phyloP scores from a whole-genome alignment of 2,113 vertebrate species.

The Calypte anna region DNA sequence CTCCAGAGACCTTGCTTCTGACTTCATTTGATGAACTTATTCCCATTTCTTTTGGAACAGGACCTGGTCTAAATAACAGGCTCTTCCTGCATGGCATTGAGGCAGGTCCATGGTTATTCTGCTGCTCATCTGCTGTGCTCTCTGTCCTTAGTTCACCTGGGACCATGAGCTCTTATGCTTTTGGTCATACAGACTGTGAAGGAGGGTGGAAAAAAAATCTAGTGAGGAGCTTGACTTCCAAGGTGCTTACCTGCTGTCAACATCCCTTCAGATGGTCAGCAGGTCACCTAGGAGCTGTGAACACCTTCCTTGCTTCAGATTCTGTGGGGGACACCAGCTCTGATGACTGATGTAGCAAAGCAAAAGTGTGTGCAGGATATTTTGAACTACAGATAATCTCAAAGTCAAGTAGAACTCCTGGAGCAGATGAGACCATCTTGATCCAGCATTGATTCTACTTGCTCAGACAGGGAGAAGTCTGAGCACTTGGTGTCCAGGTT shows the following conservation, averaged over 20 bases:
- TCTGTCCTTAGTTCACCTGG: neutral
- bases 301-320: neutral
- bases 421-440: neutral
- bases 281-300: accelerated
- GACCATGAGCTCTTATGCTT: neutral
- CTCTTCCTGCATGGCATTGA: neutral
- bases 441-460: neutral
- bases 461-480: accelerated
- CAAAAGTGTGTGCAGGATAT: neutral
- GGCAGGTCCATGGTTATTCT: neutral
- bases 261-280: neutral
- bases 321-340: neutral
- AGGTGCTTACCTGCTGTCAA: neutral
- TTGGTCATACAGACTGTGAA: neutral
- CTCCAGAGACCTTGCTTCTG: neutral
- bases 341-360: neutral
- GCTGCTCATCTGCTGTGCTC: neutral
- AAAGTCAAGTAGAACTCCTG: neutral
- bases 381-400: neutral
- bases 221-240: neutral
- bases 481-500: neutral
- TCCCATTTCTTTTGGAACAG: neutral
- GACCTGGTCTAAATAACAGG: neutral
- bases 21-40: neutral
- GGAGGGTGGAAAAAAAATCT: neutral